These are phyloP conservation scores for Aulostomus chinensis DNA, from an alignment of 2,797 vertebrate genomes.

Conservation along the genomic window DNA sequence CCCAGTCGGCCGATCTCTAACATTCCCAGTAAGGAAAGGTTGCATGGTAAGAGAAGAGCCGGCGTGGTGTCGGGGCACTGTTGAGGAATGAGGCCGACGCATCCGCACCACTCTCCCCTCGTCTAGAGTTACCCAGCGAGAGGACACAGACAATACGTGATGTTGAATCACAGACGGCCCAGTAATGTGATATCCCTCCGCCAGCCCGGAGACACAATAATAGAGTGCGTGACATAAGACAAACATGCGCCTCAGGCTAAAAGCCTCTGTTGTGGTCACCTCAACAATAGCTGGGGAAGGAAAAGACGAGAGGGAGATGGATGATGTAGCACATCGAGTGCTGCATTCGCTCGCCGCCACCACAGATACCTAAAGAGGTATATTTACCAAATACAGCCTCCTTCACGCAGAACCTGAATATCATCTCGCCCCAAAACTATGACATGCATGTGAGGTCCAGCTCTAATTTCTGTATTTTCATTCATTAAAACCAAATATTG, in stretches of 20 bases:
- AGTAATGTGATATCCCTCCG: conserved; percentile 28
- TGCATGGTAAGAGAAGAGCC: conserved; percentile 35
- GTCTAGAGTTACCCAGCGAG: conserved; percentile 52
- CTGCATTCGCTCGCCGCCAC: too few relatives aligned
- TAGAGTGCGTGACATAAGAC: conserved; percentile 21
- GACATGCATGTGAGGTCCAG: too few relatives aligned
- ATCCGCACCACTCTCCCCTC: conserved; percentile 9
- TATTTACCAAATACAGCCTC: too few relatives aligned
- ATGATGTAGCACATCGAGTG: too few relatives aligned
- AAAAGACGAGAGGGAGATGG: too few relatives aligned
- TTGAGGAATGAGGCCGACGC: conserved; percentile 42
- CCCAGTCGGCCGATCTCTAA: conserved; percentile 30
- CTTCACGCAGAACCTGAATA: too few relatives aligned
- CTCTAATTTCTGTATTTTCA: not conserved
- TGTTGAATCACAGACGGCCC: conserved; percentile 29
- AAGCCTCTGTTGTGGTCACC: conserved; percentile 6
- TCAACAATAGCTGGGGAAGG: conserved; percentile 2
- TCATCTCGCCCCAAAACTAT: too few relatives aligned
- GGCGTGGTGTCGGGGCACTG: conserved; percentile 4
- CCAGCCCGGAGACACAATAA: conserved; percentile 33
- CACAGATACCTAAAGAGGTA: too few relatives aligned
- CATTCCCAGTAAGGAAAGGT: conserved; percentile 40
- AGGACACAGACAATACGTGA: conserved; percentile 45
- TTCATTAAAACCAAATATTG: not conserved
- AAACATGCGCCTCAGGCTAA: not conserved